These are phyloP conservation scores for Andrena hattorfiana DNA, from an alignment of 2,888 invertebrate species.

Conservation along the genomic window DNA sequence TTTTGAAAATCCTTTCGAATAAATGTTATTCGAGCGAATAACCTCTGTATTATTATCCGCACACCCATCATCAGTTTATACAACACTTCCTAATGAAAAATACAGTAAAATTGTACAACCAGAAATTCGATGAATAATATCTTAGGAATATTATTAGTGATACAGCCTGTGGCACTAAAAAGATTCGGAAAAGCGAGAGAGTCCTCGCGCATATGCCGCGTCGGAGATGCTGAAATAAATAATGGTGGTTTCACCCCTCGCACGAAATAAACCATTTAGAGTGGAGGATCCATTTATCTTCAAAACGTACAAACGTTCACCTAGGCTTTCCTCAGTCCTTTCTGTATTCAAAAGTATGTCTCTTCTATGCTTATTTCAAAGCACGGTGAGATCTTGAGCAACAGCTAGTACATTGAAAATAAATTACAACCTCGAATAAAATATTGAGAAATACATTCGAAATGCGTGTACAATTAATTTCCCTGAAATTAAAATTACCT, in stretches of 20 bases:
- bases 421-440: no score
- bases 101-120: no score
- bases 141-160: background rate
- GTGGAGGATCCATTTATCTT: conserved; percentile 10
- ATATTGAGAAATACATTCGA: no score
- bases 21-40: no score
- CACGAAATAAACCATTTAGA: conserved; percentile 12
- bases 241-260: conserved; percentile 1
- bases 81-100: no score
- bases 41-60: no score
- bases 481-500: no score
- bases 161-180: background rate
- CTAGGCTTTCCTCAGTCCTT: background rate
- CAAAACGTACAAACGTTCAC: background rate
- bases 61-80: no score
- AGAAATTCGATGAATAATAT: background rate
- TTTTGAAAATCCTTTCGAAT: background rate
- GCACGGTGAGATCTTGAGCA: background rate
- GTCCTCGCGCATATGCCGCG: background rate
- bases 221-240: conserved; percentile 10
- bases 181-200: background rate
- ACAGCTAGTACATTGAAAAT: no score
- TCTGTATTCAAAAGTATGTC: background rate
- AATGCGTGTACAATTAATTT: no score
- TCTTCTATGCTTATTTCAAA: background rate